Evolutionary conservation across 2,113 vertebrate genomes (phyloP).

Genomic region (Pluvianellus socialis): DNA sequence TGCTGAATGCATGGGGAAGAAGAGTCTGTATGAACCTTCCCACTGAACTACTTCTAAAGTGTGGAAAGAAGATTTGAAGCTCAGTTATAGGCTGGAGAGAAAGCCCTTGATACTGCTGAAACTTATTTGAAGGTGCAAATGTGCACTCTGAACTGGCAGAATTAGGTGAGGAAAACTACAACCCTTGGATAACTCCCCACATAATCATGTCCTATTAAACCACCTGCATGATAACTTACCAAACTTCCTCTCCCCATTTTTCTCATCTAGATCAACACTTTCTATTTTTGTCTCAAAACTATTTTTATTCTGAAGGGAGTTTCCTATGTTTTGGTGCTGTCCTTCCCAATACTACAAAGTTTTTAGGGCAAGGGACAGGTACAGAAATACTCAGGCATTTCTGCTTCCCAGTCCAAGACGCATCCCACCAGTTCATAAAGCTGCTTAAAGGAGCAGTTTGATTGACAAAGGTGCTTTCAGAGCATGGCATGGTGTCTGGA

Average conservation of each 20-base stretch:
- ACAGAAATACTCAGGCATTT: background rate
- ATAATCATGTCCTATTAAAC: background rate
- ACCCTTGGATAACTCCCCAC: background rate
- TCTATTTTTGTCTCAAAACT: background rate
- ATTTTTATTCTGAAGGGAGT: background rate
- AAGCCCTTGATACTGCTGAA: background rate
- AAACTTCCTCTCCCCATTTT: background rate
- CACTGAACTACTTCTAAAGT: background rate
- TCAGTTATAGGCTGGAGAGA: background rate
- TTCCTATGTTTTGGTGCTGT: background rate
- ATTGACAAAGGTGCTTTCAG: background rate
- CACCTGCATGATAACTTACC: background rate
- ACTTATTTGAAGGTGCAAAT: background rate
- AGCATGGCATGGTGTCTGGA: rapidly evolving
- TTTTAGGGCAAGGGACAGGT: background rate
- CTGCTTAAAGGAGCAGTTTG: background rate
- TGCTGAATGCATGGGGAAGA: background rate
- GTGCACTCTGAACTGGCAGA: background rate
- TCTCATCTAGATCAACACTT: background rate
- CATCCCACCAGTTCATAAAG: rapidly evolving
- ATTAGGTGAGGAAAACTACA: background rate
- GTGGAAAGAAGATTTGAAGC: background rate
- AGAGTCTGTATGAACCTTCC: background rate
- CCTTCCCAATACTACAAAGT: background rate
- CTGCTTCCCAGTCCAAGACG: background rate